Percentiles rank a stretch among this genome's conserved stretches.
These are phyloP conservation scores for Leptinotarsa undecemlineata DNA, from an alignment of 1,140 invertebrate genomes.

Conservation along the genomic window DNA sequence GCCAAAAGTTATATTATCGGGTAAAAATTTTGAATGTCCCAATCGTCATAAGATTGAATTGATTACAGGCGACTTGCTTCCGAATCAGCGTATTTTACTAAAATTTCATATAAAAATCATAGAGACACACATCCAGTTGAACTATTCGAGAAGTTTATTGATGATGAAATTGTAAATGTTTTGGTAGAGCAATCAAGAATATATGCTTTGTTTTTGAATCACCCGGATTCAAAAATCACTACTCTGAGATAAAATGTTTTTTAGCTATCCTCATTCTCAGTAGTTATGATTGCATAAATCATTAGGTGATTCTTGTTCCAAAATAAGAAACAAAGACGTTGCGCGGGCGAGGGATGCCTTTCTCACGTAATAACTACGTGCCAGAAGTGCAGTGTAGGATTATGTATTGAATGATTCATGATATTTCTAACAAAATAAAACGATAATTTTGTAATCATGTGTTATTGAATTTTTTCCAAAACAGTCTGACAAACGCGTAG, in stretches of 20 bases:
- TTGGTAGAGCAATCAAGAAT: not conserved
- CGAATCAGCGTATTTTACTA: conserved; percentile 7
- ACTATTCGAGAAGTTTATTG: not conserved
- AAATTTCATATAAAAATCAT: conserved; percentile 11
- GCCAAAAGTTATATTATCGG: not conserved
- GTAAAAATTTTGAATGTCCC: conserved; percentile 20
- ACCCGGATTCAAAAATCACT: not conserved
- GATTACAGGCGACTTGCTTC: conserved; percentile 20
- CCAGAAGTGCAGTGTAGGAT: not conserved
- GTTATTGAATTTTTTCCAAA: not conserved
- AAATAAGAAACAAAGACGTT: not conserved
- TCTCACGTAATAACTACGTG: not conserved
- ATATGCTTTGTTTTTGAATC: not conserved
- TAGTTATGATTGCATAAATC: conserved; percentile 14
- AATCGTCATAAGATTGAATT: conserved; percentile 14
- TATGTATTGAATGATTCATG: not conserved
- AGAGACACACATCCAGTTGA: conserved; percentile 6
- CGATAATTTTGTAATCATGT: not conserved
- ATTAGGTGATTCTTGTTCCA: not conserved
- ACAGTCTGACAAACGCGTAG: not conserved
- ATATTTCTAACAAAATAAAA: not conserved
- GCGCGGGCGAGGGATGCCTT: not conserved
- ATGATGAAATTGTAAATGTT: not conserved
- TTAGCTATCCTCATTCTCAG: not conserved
- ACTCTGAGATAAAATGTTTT: not conserved